phyloP scores from a whole-genome alignment of 1,140 invertebrate genomes.

The Zaprionus camerounensis region DNA sequence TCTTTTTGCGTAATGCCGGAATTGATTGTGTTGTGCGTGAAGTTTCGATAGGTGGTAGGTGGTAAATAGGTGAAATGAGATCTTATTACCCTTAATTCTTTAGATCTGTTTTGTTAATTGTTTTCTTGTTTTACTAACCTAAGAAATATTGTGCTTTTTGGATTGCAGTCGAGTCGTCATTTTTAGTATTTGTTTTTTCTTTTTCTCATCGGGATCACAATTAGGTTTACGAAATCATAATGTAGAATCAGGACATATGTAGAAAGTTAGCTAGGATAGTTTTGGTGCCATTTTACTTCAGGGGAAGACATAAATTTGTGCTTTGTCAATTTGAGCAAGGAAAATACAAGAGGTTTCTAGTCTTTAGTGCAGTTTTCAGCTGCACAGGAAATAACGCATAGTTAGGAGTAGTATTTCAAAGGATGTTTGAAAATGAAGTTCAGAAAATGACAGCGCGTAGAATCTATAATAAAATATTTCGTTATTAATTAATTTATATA shows the following conservation, averaged over 20 bases:
- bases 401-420: background rate
- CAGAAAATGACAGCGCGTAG: conserved; percentile 8
- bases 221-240: conserved; percentile 62
- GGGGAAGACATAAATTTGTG: conserved; percentile 56
- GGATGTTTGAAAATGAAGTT: background rate
- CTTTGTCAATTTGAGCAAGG: conserved; percentile 54
- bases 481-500: background rate
- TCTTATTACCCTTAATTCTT: conserved; percentile 13
- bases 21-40: conserved; percentile 70
- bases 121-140: conserved; percentile 22
- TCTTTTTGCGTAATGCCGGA: conserved; percentile 32
- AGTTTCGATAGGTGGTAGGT: conserved; percentile 23
- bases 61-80: conserved; percentile 26
- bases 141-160: conserved; percentile 31
- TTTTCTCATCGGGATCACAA: conserved; percentile 61
- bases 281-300: conserved; percentile 22
- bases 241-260: conserved; percentile 31
- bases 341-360: conserved; percentile 21
- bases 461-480: background rate
- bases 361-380: background rate
- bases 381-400: background rate
- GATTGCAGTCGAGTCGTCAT: conserved; percentile 14
- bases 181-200: conserved; percentile 13
- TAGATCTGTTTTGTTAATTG: conserved; percentile 1
- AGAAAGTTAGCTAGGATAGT: conserved; percentile 19